Conservation (phyloP, 2,888 invertebrate genomes). For the Eugnorisma glareosa region DNA sequence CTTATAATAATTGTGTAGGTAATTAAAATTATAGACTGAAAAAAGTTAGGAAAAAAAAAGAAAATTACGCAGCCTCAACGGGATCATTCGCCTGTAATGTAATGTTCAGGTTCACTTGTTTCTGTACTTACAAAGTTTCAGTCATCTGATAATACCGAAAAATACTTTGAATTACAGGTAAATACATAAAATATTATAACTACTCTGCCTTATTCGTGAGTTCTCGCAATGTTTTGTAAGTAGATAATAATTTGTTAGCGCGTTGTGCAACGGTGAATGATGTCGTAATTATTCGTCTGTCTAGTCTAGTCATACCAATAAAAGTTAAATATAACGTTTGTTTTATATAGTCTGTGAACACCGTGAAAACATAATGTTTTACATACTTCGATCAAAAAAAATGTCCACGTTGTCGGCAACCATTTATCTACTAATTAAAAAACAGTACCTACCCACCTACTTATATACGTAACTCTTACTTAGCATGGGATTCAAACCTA, state of each 20-base stretch:
- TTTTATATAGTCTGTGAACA: neutral
- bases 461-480: neutral
- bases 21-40: neutral
- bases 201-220: conserved; percentile 40
- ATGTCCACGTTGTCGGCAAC: neutral
- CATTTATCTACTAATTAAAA: conserved; percentile 3
- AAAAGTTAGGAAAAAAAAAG: neutral
- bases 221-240: conserved; percentile 70
- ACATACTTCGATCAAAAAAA: neutral
- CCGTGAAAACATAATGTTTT: neutral
- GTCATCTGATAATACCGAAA: neutral
- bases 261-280: conserved; percentile 68
- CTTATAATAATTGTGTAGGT: neutral
- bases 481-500: neutral
- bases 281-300: conserved; percentile 67
- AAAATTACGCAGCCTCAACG: neutral
- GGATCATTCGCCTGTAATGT: neutral
- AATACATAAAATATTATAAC: neutral
- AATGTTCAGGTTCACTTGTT: neutral
- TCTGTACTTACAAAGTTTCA: neutral
- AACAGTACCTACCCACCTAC: neutral
- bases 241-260: conserved; percentile 63
- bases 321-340: conserved; percentile 27
- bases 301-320: conserved; percentile 52
- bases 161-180: conserved; percentile 7